A percentile compares a stretch with the other conserved stretches of the same genome.
Conservation (phyloP, 2,888 invertebrate genomes). For the Leucoma salicis region DNA sequence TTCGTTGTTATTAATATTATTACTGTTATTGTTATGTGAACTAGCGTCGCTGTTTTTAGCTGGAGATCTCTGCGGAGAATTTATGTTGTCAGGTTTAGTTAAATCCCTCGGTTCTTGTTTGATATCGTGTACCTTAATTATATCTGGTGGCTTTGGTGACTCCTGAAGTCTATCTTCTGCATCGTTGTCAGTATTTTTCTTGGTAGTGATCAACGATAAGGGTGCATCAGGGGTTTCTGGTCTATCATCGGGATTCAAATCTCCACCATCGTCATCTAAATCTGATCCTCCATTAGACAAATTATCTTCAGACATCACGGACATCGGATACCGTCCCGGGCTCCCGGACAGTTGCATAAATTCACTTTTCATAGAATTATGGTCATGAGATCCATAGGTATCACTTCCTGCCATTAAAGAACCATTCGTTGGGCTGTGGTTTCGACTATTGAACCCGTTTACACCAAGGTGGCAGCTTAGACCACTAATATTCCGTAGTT, state of each 20-base stretch:
- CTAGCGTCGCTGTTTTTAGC: slow-evolving; percentile 79
- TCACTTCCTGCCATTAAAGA: slow-evolving; percentile 84
- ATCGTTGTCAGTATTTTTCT: slow-evolving; percentile 73
- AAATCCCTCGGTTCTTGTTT: slow-evolving; percentile 80
- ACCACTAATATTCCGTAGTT: slow-evolving; percentile 86
- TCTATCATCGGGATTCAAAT: slow-evolving; percentile 77
- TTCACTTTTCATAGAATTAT: slow-evolving; percentile 84
- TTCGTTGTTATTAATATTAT: slow-evolving; percentile 68
- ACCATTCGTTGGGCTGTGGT: slow-evolving; percentile 84
- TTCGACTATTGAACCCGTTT: slow-evolving; percentile 85
- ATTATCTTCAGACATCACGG: slow-evolving; percentile 85
- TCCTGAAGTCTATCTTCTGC: slow-evolving; percentile 74
- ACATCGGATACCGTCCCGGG: slow-evolving; percentile 83
- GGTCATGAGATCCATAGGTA: slow-evolving; percentile 82
- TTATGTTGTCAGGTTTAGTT: slow-evolving; percentile 59
- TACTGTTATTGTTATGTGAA: slow-evolving; percentile 70
- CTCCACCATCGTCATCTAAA: slow-evolving; percentile 85
- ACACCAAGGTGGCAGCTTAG: slow-evolving; percentile 81
- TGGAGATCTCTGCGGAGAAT: slow-evolving; percentile 77
- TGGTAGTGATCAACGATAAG: slow-evolving; percentile 85
- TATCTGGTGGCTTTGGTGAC: slow-evolving; percentile 78
- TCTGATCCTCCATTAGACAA: slow-evolving; percentile 85
- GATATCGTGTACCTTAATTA: slow-evolving; percentile 79
- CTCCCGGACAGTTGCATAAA: slow-evolving; percentile 78
- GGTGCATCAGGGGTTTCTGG: slow-evolving; percentile 86